Conservation (phyloP, 1,140 invertebrate species). For the Trichonephila clavipes region DNA sequence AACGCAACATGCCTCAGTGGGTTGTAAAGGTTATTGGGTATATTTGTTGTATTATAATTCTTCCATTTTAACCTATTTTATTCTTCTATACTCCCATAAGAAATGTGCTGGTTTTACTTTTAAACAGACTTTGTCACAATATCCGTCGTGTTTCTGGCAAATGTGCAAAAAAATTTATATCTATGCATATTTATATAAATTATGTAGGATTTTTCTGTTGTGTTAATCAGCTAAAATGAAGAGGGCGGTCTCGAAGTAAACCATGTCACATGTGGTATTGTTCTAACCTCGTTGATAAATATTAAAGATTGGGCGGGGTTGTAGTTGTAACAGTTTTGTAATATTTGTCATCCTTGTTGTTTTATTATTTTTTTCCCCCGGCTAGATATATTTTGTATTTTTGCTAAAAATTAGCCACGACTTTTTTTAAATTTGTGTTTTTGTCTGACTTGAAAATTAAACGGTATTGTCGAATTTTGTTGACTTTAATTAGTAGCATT, state of each 20-base stretch:
- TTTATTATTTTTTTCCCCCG: not conserved
- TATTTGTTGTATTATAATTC: no score
- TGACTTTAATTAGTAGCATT: no score
- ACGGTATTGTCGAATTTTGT: no score
- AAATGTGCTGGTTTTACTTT: not conserved
- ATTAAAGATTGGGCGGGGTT: not conserved
- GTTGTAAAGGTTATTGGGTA: no score
- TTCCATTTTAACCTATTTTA: no score
- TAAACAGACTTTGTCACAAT: not conserved
- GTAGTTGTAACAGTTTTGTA: not conserved
- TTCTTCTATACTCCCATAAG: no score
- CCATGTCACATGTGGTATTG: not conserved
- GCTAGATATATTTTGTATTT: not conserved
- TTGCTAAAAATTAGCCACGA: not conserved
- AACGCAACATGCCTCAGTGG: no score
- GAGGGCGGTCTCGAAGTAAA: not conserved
- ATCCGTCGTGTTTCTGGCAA: not conserved
- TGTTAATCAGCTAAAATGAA: constrained; percentile 21
- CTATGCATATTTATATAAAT: not conserved
- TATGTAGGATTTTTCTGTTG: not conserved
- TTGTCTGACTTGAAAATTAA: no score
- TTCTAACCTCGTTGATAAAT: constrained; percentile 27
- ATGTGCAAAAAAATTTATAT: not conserved
- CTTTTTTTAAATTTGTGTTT: no score
- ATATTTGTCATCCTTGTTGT: not conserved